Base-by-base conservation (phyloP, 2,888 invertebrate genomes). In the Pterostichus niger region DNA sequence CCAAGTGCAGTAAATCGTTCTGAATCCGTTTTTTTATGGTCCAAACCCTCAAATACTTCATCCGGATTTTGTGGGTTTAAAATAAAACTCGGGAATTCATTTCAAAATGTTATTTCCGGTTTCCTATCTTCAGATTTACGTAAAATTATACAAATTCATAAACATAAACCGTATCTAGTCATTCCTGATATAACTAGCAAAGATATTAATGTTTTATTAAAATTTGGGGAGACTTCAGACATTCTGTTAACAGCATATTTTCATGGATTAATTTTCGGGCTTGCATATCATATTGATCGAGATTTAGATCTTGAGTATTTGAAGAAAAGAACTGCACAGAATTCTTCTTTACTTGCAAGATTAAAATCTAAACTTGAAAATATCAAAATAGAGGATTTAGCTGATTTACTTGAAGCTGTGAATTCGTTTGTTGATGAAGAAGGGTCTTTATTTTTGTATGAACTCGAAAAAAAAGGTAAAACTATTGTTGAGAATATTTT, bases 211-310 rank as follows among this genome's bases (percentile, higher is more conserved):
- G 90, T 96, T 17, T 88, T 92, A 46, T 87, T 95, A 71, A 88
- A 91, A n/a, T n/a, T 1, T 7, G 33, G 56, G 0, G 91, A 92
- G 24, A 87, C 86, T 0, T 87, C 91, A 0, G 88, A 89, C 75
- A 93, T 94, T 85, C 90, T 94, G n/a, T 87, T 96, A 9, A 91
- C 93, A 87, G 93, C 93, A 5, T 95, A 94, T 88, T 94, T 94
- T 85, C 93, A 95, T 86, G 94, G 94, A 5, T 92, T 93, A 33
- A 87, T 95, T 79, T 89, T 93, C 17, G 92, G 91, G 73, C 86
- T 91, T 73, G 89, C 88, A 13, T 88, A 89, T 17, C 88, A 88
- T 83, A 86, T 88, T 75, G 89, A 88, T 76, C 89, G 90, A 82
- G 85, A 88, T 61, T 5, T 46, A 24, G 13, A 64, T 9, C 75